Conservation (phyloP, 1,140 invertebrate genomes). For the Zaprionus tsacasi region DNA sequence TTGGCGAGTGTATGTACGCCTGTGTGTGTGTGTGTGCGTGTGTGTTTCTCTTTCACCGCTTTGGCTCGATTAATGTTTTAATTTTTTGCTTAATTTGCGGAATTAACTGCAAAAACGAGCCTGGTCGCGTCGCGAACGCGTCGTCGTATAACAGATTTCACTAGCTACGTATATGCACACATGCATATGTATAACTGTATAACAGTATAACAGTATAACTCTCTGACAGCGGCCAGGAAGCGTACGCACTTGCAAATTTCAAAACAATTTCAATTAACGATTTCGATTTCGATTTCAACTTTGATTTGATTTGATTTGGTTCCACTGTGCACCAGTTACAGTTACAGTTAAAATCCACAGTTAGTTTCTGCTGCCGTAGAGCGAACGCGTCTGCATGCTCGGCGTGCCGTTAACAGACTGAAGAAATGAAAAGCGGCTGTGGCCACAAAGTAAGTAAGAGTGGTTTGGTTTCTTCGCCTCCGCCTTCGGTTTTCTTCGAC, state of each 20-base stretch:
- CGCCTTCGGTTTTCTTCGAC: constrained; percentile 52
- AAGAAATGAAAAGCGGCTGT: constrained; percentile 82
- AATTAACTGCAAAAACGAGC: constrained; percentile 41
- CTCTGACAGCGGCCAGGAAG: background rate
- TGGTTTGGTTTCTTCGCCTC: constrained; percentile 54
- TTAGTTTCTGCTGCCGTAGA: constrained; percentile 39
- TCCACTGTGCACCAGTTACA: constrained; percentile 64
- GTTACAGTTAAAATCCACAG: constrained; percentile 32
- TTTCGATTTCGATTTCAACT: background rate
- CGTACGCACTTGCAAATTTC: background rate
- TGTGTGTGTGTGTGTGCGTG: background rate
- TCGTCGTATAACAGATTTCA: constrained; percentile 33
- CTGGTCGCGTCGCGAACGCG: constrained; percentile 26
- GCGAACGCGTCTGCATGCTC: constrained; percentile 80
- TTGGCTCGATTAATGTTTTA: constrained; percentile 55
- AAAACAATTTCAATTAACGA: constrained; percentile 36
- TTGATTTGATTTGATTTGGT: constrained; percentile 6
- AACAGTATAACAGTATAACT: background rate
- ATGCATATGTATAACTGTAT: background rate
- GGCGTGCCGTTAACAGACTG: constrained; percentile 83
- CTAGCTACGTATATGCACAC: constrained; percentile 21
- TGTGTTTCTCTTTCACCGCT: constrained; percentile 37
- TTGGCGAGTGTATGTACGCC: background rate
- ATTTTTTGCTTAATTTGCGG: constrained; percentile 54
- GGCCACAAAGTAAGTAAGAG: constrained; percentile 81